These are phyloP conservation scores for Deilephila porcellus DNA, from an alignment of 2,888 invertebrate species.

Conservation along the genomic window DNA sequence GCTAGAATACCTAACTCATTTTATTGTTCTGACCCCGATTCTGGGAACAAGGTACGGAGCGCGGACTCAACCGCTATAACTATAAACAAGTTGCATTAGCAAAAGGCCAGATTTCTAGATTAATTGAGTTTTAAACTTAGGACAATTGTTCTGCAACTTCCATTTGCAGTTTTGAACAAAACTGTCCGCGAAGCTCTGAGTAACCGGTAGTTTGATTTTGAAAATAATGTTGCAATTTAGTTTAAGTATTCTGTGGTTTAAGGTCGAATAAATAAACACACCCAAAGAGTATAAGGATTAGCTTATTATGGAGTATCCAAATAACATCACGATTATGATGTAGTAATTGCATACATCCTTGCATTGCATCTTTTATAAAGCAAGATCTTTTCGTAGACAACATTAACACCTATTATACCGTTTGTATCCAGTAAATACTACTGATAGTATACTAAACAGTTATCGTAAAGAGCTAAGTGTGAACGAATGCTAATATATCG, in stretches of 20 bases:
- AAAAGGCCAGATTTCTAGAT: conserved; percentile 28
- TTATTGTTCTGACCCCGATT: conserved; percentile 26
- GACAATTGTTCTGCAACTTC: background rate
- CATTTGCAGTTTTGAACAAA: background rate
- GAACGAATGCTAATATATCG: background rate
- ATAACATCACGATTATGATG: too few species aligned
- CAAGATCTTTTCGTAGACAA: background rate
- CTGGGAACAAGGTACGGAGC: background rate
- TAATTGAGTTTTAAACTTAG: conserved; percentile 21
- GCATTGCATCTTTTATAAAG: too few species aligned
- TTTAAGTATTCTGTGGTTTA: too few species aligned
- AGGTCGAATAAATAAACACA: background rate
- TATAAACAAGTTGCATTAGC: conserved; percentile 26
- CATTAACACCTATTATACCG: background rate
- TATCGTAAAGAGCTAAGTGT: background rate
- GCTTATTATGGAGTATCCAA: too few species aligned
- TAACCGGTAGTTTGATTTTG: background rate
- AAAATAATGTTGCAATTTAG: background rate
- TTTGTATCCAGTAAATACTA: background rate
- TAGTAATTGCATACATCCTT: too few species aligned
- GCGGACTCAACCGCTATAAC: conserved; percentile 4
- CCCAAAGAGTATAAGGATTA: too few species aligned
- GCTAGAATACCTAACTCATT: conserved; percentile 26
- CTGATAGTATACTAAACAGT: background rate
- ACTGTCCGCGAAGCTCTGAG: background rate